These are phyloP conservation scores for Circaetus cinerascens DNA, from an alignment of 2,113 vertebrate species.

Conservation along the genomic window DNA sequence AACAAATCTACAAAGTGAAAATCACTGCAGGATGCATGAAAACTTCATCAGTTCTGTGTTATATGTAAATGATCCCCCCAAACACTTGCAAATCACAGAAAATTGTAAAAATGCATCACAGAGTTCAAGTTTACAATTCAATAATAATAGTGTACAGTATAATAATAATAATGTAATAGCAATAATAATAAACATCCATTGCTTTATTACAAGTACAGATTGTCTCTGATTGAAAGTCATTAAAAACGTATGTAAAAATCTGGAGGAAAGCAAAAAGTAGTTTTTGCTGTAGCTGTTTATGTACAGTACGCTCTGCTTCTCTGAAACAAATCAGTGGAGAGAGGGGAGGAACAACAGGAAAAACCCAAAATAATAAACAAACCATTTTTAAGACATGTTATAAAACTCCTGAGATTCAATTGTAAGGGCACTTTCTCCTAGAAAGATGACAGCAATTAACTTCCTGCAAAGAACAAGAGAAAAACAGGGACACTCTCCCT, in stretches of 20 bases:
- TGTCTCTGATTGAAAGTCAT: conserved; percentile 39
- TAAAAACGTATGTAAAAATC: conserved; percentile 4
- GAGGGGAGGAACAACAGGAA: background rate
- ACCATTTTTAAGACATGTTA: background rate
- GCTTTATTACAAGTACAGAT: conserved; percentile 16
- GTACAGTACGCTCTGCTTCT: background rate
- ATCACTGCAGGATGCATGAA: conserved; percentile 4
- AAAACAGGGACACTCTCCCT: background rate
- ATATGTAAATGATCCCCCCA: background rate
- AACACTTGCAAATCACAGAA: conserved; percentile 25
- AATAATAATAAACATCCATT: conserved; percentile 34
- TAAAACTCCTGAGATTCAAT: conserved; percentile 19
- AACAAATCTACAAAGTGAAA: conserved; percentile 23
- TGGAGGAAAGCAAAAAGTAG: background rate
- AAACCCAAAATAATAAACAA: conserved; percentile 23
- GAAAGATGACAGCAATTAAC: conserved; percentile 33
- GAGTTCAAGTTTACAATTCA: conserved; percentile 35
- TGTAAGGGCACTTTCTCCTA: background rate
- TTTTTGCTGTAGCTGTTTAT: background rate
- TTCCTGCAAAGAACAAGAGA: conserved; percentile 2
- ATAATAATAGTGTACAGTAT: conserved; percentile 15
- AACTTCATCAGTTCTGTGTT: background rate
- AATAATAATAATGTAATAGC: conserved; percentile 45
- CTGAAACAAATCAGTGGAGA: background rate
- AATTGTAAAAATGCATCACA: conserved; percentile 17